phyloP scores from a whole-genome alignment of 2,797 vertebrate genomes.

The Sebastes vulpes region DNA sequence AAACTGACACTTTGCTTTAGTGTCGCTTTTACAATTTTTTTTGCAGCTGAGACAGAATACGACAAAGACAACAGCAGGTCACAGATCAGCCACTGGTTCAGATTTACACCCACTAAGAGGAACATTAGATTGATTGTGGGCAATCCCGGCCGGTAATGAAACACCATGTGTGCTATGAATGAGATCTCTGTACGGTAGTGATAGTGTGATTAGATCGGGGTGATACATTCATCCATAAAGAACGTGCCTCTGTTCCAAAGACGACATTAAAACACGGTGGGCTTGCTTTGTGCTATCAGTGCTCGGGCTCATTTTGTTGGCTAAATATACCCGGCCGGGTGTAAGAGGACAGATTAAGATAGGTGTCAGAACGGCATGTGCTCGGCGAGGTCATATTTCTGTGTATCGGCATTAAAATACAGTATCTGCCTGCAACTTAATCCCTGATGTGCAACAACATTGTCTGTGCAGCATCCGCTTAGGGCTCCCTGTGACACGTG shows the following conservation, averaged over 20 bases:
- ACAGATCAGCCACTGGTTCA: conserved; percentile 39
- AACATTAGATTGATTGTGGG: conserved; percentile 48
- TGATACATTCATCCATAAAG: conserved; percentile 25
- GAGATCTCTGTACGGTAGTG: conserved; percentile 21
- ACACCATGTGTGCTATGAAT: conserved; percentile 28
- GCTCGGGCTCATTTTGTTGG: conserved; percentile 38
- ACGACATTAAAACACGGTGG: background rate
- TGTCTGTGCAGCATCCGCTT: conserved; percentile 40
- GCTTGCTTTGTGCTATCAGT: background rate
- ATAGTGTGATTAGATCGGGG: conserved; percentile 22
- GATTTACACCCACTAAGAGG: conserved; percentile 9
- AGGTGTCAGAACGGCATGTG: conserved; percentile 66
- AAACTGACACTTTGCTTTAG: conserved; percentile 8
- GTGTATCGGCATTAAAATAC: conserved; percentile 58
- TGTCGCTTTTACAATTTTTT: background rate
- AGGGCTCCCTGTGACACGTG: conserved; percentile 22
- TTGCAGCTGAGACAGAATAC: background rate
- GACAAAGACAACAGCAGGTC: conserved; percentile 2
- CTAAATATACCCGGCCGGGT: conserved; percentile 59
- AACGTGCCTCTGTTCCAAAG: conserved; percentile 30
- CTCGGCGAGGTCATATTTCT: conserved; percentile 58
- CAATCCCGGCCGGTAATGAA: conserved; percentile 15
- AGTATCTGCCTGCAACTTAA: conserved; percentile 66
- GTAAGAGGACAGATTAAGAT: conserved; percentile 54
- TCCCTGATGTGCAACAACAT: conserved; percentile 68